Evolutionary conservation across 2,113 vertebrate species (phyloP).

Genomic region (Bagarius yarrelli): DNA sequence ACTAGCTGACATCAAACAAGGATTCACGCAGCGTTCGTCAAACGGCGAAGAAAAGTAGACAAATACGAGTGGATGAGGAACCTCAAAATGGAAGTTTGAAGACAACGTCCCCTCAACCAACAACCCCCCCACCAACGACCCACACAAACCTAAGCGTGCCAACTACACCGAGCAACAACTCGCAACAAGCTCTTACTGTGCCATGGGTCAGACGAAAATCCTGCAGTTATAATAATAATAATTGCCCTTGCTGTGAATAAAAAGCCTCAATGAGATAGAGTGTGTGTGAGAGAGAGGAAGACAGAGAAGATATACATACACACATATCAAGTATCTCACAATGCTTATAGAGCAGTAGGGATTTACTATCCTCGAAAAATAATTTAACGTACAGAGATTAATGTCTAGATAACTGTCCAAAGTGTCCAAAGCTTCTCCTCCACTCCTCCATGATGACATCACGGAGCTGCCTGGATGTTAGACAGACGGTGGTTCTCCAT

Average conservation of each 20-base stretch:
- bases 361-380: too few species aligned
- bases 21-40: too few species aligned
- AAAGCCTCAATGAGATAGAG: not conserved
- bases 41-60: not conserved
- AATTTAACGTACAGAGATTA: too few species aligned
- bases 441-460: too few species aligned
- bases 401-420: too few species aligned
- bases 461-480: too few species aligned
- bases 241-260: not conserved
- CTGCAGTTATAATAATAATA: not conserved
- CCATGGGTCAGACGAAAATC: slow-evolving; percentile 2
- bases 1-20: too few species aligned
- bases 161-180: not conserved
- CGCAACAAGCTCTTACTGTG: not conserved
- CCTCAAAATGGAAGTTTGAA: not conserved
- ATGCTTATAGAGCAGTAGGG: too few species aligned
- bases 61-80: not conserved
- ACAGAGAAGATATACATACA: not conserved
- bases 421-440: too few species aligned
- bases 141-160: not conserved
- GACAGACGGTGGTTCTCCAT: too few species aligned
- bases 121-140: too few species aligned
- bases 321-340: too few species aligned
- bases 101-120: not conserved
- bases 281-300: not conserved